Conservation (phyloP, 2,797 vertebrate genomes). For the Falco concolor region DNA sequence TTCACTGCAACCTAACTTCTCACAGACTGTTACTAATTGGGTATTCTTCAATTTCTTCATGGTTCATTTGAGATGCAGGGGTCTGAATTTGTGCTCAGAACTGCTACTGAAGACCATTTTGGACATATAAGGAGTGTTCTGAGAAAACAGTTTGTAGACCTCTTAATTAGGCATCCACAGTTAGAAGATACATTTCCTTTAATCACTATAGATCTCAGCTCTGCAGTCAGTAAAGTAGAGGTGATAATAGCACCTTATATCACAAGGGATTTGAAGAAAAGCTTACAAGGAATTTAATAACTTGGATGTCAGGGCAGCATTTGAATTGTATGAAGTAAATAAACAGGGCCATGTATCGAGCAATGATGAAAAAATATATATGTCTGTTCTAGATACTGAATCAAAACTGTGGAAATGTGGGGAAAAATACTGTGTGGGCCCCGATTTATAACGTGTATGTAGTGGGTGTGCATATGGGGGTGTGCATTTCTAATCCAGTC, state of each 20-base stretch:
- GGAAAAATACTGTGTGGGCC: neutral
- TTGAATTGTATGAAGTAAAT: conserved; percentile 2
- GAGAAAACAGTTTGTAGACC: conserved; percentile 39
- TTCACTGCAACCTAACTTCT: conserved; percentile 64
- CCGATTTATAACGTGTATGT: neutral
- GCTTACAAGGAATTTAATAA: conserved; percentile 35
- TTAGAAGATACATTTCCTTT: conserved; percentile 49
- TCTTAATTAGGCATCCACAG: conserved; percentile 40
- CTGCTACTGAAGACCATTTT: conserved; percentile 49
- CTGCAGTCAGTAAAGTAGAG: neutral
- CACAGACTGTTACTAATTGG: conserved; percentile 68
- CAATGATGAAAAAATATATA: neutral
- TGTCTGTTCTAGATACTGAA: neutral
- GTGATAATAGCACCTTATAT: conserved; percentile 31
- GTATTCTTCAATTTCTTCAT: conserved; percentile 62
- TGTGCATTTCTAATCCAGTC: neutral
- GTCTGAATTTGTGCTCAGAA: conserved; percentile 47
- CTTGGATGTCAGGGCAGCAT: neutral
- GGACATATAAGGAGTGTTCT: conserved; percentile 35
- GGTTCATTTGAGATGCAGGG: conserved; percentile 59
- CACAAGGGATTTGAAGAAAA: conserved; percentile 8
- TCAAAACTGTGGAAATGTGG: neutral
- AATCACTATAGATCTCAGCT: conserved; percentile 30
- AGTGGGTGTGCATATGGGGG: too few relatives aligned
- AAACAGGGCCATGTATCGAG: neutral